Base-by-base conservation (phyloP, 1,140 invertebrate species). In the Adelges cooleyi region DNA sequence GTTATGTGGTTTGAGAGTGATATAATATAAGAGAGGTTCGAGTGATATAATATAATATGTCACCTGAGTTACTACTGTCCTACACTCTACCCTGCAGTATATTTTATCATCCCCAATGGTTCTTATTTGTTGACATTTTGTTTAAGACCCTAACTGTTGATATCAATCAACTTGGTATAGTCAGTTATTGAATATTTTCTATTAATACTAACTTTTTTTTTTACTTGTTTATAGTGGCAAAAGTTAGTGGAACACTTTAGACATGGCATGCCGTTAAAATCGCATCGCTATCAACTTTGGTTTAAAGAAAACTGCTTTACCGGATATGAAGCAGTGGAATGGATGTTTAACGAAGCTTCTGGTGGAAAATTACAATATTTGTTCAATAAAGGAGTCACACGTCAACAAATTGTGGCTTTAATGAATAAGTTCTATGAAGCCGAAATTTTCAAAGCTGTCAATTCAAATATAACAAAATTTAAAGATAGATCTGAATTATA, bases 261-360 rank as follows among this genome's bases (percentile, higher is more conserved):
- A 62, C 29, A 25, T n/a, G 40, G 56, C 10, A 62, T 62, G 42
- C 56, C 56, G 2, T 22, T 62, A n/a, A 62, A 62, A 33, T 33
- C 56, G 3, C 56, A 62, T 33, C 38, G 56, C 2, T 5, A 62
- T 8, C 56, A 62, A 17, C 25, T 62, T 20, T 62, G 56, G 56
- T 62, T 62, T n/a, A 62, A 17, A 33, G 56, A 62, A 10, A 62
- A 62, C 27, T 48, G 56, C 46, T 62, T 62, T 46, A 33, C 56
- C 1, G 56, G 56, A 23, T 46, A n/a, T 22, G 56, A 62, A 33
- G 56, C 56, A 9, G 56, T 62, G 11, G 56, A 62, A 20, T 62
- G 56, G 56, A 62, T 62, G 56, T 62, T 20, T 5, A 48, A 48
- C n/a, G 56, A 46, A n/a, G 56, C 40, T 8, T 48, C 42, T 20